These are phyloP conservation scores for Ara ararauna DNA, from an alignment of 2,797 vertebrate genomes.

Conservation along the genomic window DNA sequence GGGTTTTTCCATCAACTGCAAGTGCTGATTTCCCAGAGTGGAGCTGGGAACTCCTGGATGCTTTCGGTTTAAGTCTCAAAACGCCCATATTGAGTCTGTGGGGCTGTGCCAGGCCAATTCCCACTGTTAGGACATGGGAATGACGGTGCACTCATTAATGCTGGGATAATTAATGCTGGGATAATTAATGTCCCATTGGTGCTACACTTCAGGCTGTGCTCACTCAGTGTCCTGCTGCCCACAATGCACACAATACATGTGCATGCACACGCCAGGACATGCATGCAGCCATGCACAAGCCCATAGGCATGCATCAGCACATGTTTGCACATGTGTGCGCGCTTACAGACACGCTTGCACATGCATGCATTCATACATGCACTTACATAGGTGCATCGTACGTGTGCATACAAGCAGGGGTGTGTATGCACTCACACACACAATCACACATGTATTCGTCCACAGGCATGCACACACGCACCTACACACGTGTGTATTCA, in stretches of 20 bases:
- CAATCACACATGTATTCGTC: background rate
- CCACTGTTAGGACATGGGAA: rapidly evolving
- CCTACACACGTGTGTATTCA: background rate
- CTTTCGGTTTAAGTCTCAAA: background rate
- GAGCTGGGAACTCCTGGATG: background rate
- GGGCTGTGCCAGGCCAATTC: too few relatives aligned
- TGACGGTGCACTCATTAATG: background rate
- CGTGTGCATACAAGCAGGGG: rapidly evolving
- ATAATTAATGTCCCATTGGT: background rate
- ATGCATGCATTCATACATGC: background rate
- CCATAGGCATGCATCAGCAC: background rate
- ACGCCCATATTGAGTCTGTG: too few relatives aligned
- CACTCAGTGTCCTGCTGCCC: background rate
- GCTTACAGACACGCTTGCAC: background rate
- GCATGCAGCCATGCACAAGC: rapidly evolving
- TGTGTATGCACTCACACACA: background rate
- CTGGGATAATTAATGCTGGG: background rate
- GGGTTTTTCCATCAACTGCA: background rate
- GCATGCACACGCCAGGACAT: rapidly evolving
- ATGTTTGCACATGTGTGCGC: background rate
- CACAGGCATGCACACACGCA: background rate
- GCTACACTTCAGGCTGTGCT: background rate
- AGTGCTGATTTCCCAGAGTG: background rate
- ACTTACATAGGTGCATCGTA: too few relatives aligned
- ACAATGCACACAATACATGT: background rate